A percentile compares a stretch with the other conserved stretches of the same genome.
Evolutionary conservation across 1,140 invertebrate species (phyloP).

Genomic region (Sitophilus oryzae): DNA sequence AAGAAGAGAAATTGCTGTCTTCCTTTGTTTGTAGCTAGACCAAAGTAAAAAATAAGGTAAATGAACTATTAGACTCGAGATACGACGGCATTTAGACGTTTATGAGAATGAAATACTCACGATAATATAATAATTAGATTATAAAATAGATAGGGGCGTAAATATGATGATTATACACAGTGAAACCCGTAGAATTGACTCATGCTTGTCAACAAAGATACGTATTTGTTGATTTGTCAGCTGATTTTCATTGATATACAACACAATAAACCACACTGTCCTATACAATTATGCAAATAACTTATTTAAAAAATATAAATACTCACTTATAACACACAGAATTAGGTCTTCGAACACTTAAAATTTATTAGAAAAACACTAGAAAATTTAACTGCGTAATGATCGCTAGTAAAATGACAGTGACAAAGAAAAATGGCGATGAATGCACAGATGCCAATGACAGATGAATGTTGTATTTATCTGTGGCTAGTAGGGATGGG

Average conservation of each 20-base stretch:
- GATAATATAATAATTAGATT: constrained; percentile 1
- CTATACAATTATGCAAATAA: not conserved
- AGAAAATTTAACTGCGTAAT: constrained; percentile 19
- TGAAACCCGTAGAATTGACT: constrained; percentile 6
- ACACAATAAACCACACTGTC: not conserved
- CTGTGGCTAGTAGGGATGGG: no score
- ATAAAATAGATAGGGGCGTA: constrained; percentile 7
- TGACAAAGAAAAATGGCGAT: constrained; percentile 20
- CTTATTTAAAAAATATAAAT: not conserved
- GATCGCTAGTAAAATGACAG: no score
- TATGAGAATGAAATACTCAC: not conserved
- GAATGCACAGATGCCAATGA: no score
- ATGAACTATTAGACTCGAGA: no score
- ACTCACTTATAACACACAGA: constrained; percentile 8
- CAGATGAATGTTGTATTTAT: no score
- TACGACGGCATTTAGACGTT: no score
- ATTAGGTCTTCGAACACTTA: constrained; percentile 2
- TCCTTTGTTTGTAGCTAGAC: no score
- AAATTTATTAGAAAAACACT: constrained; percentile 9
- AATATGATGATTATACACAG: constrained; percentile 11
- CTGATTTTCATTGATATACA: constrained; percentile 12
- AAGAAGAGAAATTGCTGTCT: not conserved
- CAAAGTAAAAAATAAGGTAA: no score
- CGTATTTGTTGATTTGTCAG: constrained; percentile 10
- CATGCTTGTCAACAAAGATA: not conserved